Evolutionary conservation across 2,797 vertebrate genomes (phyloP), one percentile per base, ranked within the genome.

Genomic region (Chaetodon trifasciatus): DNA sequence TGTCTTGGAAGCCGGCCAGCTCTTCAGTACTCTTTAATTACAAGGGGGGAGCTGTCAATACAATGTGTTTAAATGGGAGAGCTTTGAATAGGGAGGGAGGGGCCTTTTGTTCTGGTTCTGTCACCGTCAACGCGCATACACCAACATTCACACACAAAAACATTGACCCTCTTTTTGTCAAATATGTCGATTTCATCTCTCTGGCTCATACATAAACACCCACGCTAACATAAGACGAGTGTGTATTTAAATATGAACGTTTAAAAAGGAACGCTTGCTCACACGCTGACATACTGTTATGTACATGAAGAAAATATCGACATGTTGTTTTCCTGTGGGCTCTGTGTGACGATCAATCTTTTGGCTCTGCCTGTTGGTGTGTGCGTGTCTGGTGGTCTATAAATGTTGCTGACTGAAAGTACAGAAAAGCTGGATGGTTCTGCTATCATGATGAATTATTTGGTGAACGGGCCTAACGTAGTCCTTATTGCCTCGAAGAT

Each of bases 41-140:
- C 98, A 99, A 98, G 98, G 97, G 97, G 98, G 97, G 97, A 98
- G 97, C 97, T 99, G 98, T 99, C 98, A 98, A 99, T 99, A 99
- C 97, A 98, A 98, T 99, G 97, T 98, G 98, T 99, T 94, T 99
- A 98, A 99, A 99, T 97, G 97, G 96, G 96, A 94, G 93, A 96
- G 95, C 91, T 87, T 78, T 92, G 85, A 92, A 81, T 88, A 69
- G 81, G 50, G 56, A 83, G 76, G 88, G 89, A 79, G 79, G 88
- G 93, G 95, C 96, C 97, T 97, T 98, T 98, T 98, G 97, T 98
- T 98, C 96, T 96, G 95, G 97, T 97, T 96, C 74, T 72, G 78
- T 75, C 78, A 66, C 79, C 78, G 42, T 81, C 60, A 63, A 84
- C 82, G 64, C 68, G 62, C 70, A 70, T 2, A 50, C 19, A 63